These are phyloP conservation scores for Phoeniculus purpureus DNA, from an alignment of 2,797 vertebrate species.

Conservation along the genomic window DNA sequence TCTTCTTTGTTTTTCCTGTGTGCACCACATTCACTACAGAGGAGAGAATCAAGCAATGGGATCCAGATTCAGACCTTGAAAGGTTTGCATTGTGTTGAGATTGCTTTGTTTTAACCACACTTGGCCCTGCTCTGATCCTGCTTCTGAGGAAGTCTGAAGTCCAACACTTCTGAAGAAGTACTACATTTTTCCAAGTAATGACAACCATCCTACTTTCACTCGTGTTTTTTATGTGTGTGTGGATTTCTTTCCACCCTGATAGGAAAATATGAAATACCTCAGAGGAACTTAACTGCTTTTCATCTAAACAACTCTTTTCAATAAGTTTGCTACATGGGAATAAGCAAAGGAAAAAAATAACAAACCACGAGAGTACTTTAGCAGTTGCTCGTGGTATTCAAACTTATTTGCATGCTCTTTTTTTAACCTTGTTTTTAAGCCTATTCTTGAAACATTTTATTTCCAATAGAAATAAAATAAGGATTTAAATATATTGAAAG, in stretches of 20 bases:
- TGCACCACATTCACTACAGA: neutral
- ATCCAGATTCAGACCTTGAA: neutral
- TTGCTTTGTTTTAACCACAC: neutral
- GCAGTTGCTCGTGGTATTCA: neutral
- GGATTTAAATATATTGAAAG: constrained; percentile 31
- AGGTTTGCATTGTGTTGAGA: neutral
- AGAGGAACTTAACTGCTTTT: neutral
- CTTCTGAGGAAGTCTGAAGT: neutral
- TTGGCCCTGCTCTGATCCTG: rapidly evolving
- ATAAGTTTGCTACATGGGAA: neutral
- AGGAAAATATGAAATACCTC: neutral
- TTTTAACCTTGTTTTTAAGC: constrained; percentile 1
- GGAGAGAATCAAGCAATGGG: neutral
- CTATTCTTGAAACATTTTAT: constrained; percentile 19
- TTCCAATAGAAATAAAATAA: constrained; percentile 32
- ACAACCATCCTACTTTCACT: neutral
- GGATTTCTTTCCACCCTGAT: neutral
- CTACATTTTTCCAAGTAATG: neutral
- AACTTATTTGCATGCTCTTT: neutral
- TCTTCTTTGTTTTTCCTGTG: neutral
- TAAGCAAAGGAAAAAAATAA: neutral
- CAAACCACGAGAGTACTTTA: neutral
- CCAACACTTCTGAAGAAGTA: neutral
- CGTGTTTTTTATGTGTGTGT: neutral
- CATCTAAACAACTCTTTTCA: neutral